Base-by-base conservation (phyloP, 2,113 vertebrate genomes). In the Oceanodroma tethys region DNA sequence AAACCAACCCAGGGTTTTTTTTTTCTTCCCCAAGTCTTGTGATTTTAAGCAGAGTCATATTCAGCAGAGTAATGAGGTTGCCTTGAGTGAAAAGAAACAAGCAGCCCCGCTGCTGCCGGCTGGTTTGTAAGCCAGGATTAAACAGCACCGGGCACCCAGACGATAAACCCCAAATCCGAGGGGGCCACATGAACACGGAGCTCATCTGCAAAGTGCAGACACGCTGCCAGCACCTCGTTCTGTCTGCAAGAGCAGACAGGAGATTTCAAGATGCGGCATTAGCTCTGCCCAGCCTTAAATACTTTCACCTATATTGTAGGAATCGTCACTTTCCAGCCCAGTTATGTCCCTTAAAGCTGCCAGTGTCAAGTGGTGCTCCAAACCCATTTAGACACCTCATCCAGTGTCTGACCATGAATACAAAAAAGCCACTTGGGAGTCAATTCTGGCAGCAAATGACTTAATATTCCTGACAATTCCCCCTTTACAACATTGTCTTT, bases 161-260 rank as follows among this genome's bases (percentile, higher is more conserved):
- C 58, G 85, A 80, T 72, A 94, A 95, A 75, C 30, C 52, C 70
- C 79, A 90, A 60, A 90, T 74, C 58, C 27, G 3, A 65, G 55
- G 81, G 48, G 42, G 9, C 27, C 79, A 16, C 1, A 7, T 60
- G 48, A 68, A 81, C 17, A 72, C 6, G 47, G 53, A 80, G 48
- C 60, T 88, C 74, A 88, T 67, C 79, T 48, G 58, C 58, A 55
- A 79, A 96, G 55, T 3, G 47, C 78, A 85, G 56, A 87, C 68
- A 42, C 0, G 2, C 43, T 80, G 70, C 75, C 18, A 91, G 81
- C 23, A 66, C 58, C 36, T 66, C 0, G 0, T 26, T 26, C n/a
- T 0, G 0, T 25, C 66, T 67, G 73, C 52, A 56, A 53, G 25
- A 62, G 38, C 16, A 84, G 48, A 75, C 14, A 74, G 88, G 25